Evolutionary conservation across 2,113 vertebrate species (phyloP).

Genomic region (Rhinolophus sinicus): DNA sequence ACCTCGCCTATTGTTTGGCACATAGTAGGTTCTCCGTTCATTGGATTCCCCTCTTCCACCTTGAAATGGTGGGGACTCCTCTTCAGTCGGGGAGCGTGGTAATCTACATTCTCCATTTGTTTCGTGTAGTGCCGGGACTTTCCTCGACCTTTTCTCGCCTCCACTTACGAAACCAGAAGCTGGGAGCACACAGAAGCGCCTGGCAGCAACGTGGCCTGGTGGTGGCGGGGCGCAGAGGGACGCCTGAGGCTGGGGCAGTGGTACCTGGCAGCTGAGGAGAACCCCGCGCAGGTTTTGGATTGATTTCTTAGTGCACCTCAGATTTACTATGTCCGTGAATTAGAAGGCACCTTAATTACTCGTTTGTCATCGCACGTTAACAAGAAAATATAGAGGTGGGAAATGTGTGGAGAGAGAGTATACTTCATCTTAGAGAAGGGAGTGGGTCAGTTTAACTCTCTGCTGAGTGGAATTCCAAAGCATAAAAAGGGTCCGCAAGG

Average conservation of each 20-base stretch:
- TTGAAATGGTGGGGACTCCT: neutral
- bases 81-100: neutral
- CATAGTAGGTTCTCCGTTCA: neutral
- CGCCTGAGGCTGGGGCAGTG: fast-evolving
- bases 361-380: neutral
- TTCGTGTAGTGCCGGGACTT: neutral
- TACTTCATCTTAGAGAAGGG: neutral
- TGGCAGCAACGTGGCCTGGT: neutral
- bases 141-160: neutral
- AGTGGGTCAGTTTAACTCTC: neutral
- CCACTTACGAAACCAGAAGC: neutral
- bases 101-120: neutral
- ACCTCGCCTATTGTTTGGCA: neutral
- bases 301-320: neutral
- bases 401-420: neutral
- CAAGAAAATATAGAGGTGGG: neutral
- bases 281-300: neutral
- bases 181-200: neutral
- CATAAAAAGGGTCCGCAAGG: neutral
- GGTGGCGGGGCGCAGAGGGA: neutral
- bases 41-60: neutral
- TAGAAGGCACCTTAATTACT: neutral
- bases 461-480: neutral
- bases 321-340: neutral
- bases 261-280: neutral